Evolutionary conservation across 2,888 invertebrate species (phyloP), one percentile per base, ranked within the genome.

Genomic region (Cephalotes varians): DNA sequence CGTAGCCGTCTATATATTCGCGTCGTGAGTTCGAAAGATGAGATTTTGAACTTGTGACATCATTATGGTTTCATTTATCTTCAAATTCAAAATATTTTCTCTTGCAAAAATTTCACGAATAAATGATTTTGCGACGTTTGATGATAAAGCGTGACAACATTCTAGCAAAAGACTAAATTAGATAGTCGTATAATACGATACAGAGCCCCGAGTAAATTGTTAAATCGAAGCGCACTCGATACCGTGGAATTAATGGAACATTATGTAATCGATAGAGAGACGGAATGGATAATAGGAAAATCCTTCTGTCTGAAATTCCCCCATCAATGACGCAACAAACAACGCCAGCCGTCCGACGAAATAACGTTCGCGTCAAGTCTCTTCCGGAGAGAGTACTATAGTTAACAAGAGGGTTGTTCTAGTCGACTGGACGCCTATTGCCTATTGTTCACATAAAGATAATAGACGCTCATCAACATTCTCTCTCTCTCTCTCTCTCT

Each of bases 331-430:
- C 56, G 56, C 44, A 71, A 56, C 71, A 71, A 79, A 71, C 71
- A 79, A 77, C 77, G 71, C 6, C 44, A 28, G 37, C 65, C 49
- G 76, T 69, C 69, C 44, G 21, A 31, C 28, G 71, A 69, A 77
- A 77, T 77, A 77, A 77, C 56, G 76, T 28, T 9, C 76, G 56
- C 56, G 77, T 79, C 77, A 69, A 34, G 56, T 54, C 71, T 56
- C 71, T 71, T 79, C 77, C 77, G 71, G 51, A 2, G 31, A 56
- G 77, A 69, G 54, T 54, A 21, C 40, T 12, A 31, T 40, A 69
- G 77, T 44, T 69, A 79, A 71, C 77, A 69, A 69, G 77, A 77
- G 77, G 54, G 65, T 76, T 79, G 77, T 79, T 79, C 77, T 71
- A 79, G 71, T 56, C 71, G 77, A 44, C 71, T 69, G 77, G 56